Conservation (phyloP, 2,888 invertebrate species). For the Xanthostigma xanthostigma region DNA sequence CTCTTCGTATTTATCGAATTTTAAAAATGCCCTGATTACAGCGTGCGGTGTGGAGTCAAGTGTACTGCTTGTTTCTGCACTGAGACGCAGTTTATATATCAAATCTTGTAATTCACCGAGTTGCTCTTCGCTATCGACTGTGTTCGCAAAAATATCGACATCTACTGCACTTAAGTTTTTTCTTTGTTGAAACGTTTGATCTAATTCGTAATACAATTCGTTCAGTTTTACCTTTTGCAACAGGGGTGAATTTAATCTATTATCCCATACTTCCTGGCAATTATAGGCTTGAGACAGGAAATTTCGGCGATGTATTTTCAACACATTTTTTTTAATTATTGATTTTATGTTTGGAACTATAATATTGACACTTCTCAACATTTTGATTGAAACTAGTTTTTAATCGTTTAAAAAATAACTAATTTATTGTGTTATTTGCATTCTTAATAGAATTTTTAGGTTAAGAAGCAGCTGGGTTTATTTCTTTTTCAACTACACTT, state of each 20-base stretch:
- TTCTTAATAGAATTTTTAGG: too few relatives aligned
- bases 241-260: slow-evolving; percentile 43
- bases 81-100: slow-evolving; percentile 53
- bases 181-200: slow-evolving; percentile 44
- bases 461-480: too few relatives aligned
- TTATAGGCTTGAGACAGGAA: slow-evolving; percentile 58
- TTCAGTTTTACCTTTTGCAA: slow-evolving; percentile 43
- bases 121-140: slow-evolving; percentile 36
- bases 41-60: slow-evolving; percentile 75
- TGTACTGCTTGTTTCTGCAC: slow-evolving; percentile 52
- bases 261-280: slow-evolving; percentile 56
- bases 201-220: slow-evolving; percentile 54
- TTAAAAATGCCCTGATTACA: slow-evolving; percentile 45
- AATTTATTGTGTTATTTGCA: too few relatives aligned
- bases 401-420: too few relatives aligned
- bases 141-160: slow-evolving; percentile 68
- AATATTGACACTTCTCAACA: too few relatives aligned
- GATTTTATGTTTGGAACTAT: too few relatives aligned
- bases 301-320: slow-evolving; percentile 21
- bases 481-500: too few relatives aligned
- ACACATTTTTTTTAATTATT: too few relatives aligned
- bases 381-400: too few relatives aligned
- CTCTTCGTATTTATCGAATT: slow-evolving; percentile 40
- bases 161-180: slow-evolving; percentile 60
- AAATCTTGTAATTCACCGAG: slow-evolving; percentile 60